Evolutionary conservation across 2,888 invertebrate genomes (phyloP).

Genomic region (Perithous albicinctus): DNA sequence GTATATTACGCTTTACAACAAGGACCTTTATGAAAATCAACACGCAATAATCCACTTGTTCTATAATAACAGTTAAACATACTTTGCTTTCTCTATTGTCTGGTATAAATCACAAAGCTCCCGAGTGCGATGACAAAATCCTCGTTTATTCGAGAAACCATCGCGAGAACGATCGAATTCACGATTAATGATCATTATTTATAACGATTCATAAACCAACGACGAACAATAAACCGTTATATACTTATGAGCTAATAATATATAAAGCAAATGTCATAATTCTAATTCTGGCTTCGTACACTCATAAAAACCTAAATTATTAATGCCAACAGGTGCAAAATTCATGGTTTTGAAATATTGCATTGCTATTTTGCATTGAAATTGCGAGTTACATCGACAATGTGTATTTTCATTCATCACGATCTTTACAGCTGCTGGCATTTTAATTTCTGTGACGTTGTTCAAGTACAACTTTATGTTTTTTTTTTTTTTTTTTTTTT

Average conservation of each 20-base stretch:
- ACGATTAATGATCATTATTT: conserved; percentile 74
- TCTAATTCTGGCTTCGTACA: neutral
- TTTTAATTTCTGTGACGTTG: neutral
- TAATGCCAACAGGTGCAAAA: neutral
- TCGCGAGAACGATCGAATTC: conserved; percentile 65
- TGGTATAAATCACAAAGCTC: conserved; percentile 71
- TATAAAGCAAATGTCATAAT: neutral
- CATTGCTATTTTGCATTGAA: too few species aligned
- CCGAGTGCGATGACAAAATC: neutral
- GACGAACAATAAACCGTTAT: conserved; percentile 13
- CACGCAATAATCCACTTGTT: conserved; percentile 65
- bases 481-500: too few species aligned
- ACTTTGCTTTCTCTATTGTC: conserved; percentile 2
- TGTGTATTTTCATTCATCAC: neutral
- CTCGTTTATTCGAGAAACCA: conserved; percentile 37
- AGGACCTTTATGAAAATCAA: conserved; percentile 70
- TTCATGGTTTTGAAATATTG: neutral
- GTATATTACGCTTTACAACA: conserved; percentile 73
- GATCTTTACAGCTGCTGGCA: neutral
- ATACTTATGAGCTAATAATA: neutral
- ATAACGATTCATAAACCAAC: conserved; percentile 58
- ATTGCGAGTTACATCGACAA: neutral
- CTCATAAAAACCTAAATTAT: neutral
- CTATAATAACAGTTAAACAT: conserved; percentile 40
- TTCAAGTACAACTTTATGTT: too few species aligned